These are phyloP conservation scores for Stichodactyla mertensii DNA, from an alignment of 64 coral and sea anemone genomes.

Conservation along the genomic window DNA sequence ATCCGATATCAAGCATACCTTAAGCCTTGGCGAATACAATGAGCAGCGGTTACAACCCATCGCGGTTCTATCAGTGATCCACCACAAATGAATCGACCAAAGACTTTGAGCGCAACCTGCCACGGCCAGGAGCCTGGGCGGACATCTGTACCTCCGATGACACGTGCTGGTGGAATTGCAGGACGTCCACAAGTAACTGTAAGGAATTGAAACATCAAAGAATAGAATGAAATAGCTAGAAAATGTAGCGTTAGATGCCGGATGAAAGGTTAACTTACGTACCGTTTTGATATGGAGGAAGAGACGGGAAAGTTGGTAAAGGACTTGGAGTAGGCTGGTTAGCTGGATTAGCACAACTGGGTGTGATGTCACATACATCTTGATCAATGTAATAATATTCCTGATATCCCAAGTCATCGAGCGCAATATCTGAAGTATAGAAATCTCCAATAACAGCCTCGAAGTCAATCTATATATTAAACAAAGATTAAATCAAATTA, in stretches of 20 bases:
- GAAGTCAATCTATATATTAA: not conserved
- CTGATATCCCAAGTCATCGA: not conserved
- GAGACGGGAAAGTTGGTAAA: not conserved
- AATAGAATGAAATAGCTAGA: not conserved
- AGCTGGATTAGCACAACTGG: conserved; percentile 7
- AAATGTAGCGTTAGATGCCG: no score
- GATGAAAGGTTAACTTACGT: not conserved
- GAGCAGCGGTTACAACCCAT: conserved; percentile 1
- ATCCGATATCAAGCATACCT: not conserved
- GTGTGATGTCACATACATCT: not conserved
- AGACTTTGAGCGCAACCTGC: not conserved
- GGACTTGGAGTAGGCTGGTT: not conserved
- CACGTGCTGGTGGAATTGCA: not conserved
- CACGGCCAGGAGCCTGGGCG: conserved; percentile 10
- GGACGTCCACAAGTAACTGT: not conserved
- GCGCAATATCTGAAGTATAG: not conserved
- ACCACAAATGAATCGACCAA: not conserved
- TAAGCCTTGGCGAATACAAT: not conserved
- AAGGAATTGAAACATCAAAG: not conserved
- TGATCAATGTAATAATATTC: not conserved
- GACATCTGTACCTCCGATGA: not conserved
- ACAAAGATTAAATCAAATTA: not conserved
- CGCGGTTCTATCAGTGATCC: not conserved
- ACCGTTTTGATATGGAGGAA: not conserved
- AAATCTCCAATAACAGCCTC: not conserved